These are phyloP conservation scores for Crenuchus spilurus DNA, from an alignment of 2,797 vertebrate genomes.

Conservation along the genomic window DNA sequence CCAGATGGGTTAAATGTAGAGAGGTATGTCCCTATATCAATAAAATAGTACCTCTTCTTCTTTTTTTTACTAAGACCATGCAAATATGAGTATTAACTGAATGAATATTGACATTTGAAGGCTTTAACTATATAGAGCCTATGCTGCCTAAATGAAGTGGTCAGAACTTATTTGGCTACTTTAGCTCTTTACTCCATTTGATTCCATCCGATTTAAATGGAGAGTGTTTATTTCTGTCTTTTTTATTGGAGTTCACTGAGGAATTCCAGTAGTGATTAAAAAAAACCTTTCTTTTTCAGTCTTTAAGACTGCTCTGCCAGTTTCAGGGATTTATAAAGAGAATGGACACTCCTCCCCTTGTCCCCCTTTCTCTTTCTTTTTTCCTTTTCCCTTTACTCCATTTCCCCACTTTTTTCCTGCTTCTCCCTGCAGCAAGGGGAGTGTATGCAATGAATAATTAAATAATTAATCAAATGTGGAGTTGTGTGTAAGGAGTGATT, in stretches of 20 bases:
- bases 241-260: too few relatives aligned
- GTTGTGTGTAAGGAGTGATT: constrained; percentile 13
- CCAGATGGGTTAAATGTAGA: too few relatives aligned
- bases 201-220: neutral
- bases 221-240: neutral
- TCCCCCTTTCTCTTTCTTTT: constrained; percentile 43
- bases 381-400: constrained; percentile 41
- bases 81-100: too few relatives aligned
- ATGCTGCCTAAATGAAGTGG: too few relatives aligned
- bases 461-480: constrained; percentile 40
- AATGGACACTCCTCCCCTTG: constrained; percentile 34
- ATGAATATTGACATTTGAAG: too few relatives aligned
- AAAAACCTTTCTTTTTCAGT: neutral
- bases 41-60: too few relatives aligned
- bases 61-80: too few relatives aligned
- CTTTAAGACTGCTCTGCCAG: neutral
- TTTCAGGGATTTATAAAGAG: constrained; percentile 20
- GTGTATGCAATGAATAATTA: constrained; percentile 43
- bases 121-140: too few relatives aligned
- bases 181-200: too few relatives aligned
- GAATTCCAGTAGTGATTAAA: neutral
- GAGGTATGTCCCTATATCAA: too few relatives aligned
- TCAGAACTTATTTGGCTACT: too few relatives aligned
- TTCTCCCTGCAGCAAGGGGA: constrained; percentile 55
- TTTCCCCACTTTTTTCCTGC: constrained; percentile 58